Percentiles rank a stretch among this genome's conserved stretches.
phyloP scores from a whole-genome alignment of 2,113 vertebrate species.

The Peucedramus taeniatus region DNA sequence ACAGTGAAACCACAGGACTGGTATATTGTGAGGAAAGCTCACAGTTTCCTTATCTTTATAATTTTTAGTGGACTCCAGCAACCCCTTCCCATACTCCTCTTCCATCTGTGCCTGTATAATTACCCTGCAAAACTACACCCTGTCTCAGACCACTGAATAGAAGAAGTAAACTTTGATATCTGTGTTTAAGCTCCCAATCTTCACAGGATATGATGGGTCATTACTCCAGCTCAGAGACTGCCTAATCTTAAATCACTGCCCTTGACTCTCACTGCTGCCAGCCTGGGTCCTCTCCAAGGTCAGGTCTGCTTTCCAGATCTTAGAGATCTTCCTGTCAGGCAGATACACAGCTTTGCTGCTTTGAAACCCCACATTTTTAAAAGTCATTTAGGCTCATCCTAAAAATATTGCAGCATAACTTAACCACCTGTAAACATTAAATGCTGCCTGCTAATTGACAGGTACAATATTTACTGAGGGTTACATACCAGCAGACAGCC shows the following conservation, averaged over 20 bases:
- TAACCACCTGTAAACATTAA: conserved; percentile 29
- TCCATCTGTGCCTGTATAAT: not conserved
- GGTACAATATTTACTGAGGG: conserved; percentile 40
- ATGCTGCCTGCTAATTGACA: conserved; percentile 12
- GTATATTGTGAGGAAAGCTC: not conserved
- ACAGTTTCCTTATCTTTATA: not conserved
- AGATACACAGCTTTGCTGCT: not conserved
- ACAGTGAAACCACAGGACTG: not conserved
- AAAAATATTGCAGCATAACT: not conserved
- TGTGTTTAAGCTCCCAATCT: not conserved
- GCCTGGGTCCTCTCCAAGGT: not conserved
- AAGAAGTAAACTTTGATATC: not conserved
- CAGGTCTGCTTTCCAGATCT: not conserved
- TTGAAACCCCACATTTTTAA: not conserved
- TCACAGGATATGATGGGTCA: not conserved
- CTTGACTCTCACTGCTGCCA: not conserved
- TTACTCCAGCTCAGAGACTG: not conserved
- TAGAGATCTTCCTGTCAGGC: not conserved
- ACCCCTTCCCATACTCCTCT: not conserved
- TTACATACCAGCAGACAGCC: not conserved
- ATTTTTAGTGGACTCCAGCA: not conserved
- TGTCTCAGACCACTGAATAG: not conserved
- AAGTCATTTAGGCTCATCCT: not conserved
- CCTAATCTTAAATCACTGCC: conserved; percentile 4
- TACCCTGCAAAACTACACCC: not conserved